phyloP scores from a whole-genome alignment of 2,888 invertebrate genomes.

The Drosophila mercatorum region DNA sequence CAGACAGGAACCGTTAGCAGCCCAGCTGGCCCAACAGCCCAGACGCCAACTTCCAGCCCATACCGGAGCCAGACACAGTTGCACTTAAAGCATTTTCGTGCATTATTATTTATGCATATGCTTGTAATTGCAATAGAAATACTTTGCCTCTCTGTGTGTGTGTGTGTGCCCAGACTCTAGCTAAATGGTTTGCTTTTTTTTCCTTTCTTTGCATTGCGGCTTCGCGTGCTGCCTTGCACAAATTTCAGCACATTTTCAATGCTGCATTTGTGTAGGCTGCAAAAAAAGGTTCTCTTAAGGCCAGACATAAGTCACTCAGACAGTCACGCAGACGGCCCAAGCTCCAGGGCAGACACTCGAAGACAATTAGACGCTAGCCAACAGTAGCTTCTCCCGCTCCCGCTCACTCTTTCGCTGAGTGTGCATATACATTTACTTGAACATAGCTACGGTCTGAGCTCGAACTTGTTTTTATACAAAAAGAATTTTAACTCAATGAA shows the following conservation, averaged over 20 bases:
- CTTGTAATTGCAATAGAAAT: slow-evolving; percentile 65
- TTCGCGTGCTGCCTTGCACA: slow-evolving; percentile 61
- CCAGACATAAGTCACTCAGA: slow-evolving; percentile 81
- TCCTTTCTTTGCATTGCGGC: slow-evolving; percentile 38
- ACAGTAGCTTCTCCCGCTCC: not conserved
- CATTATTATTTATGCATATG: slow-evolving; percentile 81
- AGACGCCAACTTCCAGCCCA: slow-evolving; percentile 3
- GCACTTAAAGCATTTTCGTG: slow-evolving; percentile 76
- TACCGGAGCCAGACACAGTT: slow-evolving; percentile 34
- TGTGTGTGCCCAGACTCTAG: slow-evolving; percentile 60
- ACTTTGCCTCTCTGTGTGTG: slow-evolving; percentile 18
- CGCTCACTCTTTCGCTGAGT: not conserved
- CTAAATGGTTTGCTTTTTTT: slow-evolving; percentile 32
- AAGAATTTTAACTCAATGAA: not conserved
- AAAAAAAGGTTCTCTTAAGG: slow-evolving; percentile 55
- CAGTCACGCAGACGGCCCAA: slow-evolving; percentile 52
- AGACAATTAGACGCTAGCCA: slow-evolving; percentile 71
- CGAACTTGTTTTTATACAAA: not conserved
- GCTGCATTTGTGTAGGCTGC: slow-evolving; percentile 67
- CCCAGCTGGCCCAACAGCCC: slow-evolving; percentile 27
- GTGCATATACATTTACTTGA: not conserved
- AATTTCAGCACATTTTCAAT: slow-evolving; percentile 64
- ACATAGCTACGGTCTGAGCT: not conserved
- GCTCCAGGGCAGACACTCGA: slow-evolving; percentile 47
- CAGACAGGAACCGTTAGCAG: slow-evolving; percentile 34